These are phyloP conservation scores for Crossocerus cetratus DNA, from an alignment of 2,888 invertebrate species.

Conservation along the genomic window DNA sequence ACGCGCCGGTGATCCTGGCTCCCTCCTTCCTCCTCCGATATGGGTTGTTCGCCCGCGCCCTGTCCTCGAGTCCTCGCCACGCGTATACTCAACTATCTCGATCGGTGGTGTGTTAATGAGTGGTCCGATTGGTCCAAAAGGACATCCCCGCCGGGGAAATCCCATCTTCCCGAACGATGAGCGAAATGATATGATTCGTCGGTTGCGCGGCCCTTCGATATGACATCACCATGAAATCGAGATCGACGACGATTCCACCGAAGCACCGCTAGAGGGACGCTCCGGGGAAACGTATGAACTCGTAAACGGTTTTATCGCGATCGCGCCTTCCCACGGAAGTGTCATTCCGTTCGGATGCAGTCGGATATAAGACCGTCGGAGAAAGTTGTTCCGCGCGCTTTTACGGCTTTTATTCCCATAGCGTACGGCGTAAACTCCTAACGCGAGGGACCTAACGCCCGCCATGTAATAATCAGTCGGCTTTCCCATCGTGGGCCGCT, in stretches of 20 bases:
- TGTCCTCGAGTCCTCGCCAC: too few species aligned
- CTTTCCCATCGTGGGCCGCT: too few species aligned
- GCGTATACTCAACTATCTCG: too few species aligned
- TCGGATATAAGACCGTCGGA: slow-evolving; percentile 27
- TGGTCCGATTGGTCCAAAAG: too few species aligned
- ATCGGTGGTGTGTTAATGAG: too few species aligned
- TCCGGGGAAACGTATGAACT: slow-evolving; percentile 3
- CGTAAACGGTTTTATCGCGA: slow-evolving; percentile 61
- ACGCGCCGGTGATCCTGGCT: slow-evolving; percentile 42
- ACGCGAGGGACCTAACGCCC: too few species aligned
- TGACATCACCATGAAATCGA: slow-evolving; percentile 42
- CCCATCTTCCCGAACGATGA: not conserved
- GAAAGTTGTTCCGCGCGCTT: slow-evolving; percentile 16
- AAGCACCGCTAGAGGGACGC: too few species aligned
- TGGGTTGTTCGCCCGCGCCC: not conserved
- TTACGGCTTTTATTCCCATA: not conserved
- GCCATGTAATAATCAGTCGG: too few species aligned
- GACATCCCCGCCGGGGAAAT: too few species aligned
- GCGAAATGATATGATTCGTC: slow-evolving; percentile 8
- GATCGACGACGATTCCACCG: slow-evolving; percentile 38
- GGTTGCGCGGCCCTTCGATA: slow-evolving; percentile 4
- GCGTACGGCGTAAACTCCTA: too few species aligned
- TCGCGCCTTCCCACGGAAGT: slow-evolving; percentile 41
- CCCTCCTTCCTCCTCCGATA: not conserved
- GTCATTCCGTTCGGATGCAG: slow-evolving; percentile 38